A percentile compares a stretch with the other conserved stretches of the same genome.
phyloP scores from a whole-genome alignment of 2,113 vertebrate species.

The Barbus barbus region DNA sequence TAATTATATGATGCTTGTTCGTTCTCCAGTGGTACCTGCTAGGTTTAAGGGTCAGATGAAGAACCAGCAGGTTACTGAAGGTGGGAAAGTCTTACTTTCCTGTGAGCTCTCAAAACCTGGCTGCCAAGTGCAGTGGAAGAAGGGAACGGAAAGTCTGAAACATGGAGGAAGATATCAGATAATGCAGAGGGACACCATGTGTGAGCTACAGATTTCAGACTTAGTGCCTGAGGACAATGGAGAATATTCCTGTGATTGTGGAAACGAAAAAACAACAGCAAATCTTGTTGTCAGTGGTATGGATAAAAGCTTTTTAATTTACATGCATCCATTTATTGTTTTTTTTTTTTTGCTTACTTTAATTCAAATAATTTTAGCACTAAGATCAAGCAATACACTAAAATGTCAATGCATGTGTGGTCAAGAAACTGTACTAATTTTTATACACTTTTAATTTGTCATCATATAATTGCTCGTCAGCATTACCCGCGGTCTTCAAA shows the following conservation, averaged over 20 bases:
- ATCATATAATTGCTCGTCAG: constrained; percentile 56
- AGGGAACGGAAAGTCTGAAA: constrained; percentile 66
- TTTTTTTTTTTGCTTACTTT: neutral
- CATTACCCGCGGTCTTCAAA: constrained; percentile 68
- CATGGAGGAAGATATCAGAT: constrained; percentile 76
- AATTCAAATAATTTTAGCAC: neutral
- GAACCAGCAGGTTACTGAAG: constrained; percentile 71
- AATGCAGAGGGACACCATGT: constrained; percentile 67
- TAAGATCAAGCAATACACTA: neutral
- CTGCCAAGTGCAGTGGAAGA: constrained; percentile 77
- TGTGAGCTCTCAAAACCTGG: constrained; percentile 73
- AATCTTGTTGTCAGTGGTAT: constrained; percentile 70
- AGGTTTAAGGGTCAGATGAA: constrained; percentile 76
- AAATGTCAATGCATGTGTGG: neutral
- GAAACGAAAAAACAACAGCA: constrained; percentile 72
- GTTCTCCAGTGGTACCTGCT: constrained; percentile 68
- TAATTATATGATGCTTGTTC: constrained; percentile 32
- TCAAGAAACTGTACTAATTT: no score
- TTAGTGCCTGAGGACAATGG: constrained; percentile 75
- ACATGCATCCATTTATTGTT: neutral
- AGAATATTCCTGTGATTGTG: constrained; percentile 75
- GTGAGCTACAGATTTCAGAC: constrained; percentile 75
- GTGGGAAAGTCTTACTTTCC: constrained; percentile 66
- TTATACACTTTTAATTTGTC: neutral
- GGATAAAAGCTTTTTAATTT: constrained; percentile 36